These are phyloP conservation scores for Antheraea assamensis DNA, from an alignment of 2,888 invertebrate species.

Conservation along the genomic window DNA sequence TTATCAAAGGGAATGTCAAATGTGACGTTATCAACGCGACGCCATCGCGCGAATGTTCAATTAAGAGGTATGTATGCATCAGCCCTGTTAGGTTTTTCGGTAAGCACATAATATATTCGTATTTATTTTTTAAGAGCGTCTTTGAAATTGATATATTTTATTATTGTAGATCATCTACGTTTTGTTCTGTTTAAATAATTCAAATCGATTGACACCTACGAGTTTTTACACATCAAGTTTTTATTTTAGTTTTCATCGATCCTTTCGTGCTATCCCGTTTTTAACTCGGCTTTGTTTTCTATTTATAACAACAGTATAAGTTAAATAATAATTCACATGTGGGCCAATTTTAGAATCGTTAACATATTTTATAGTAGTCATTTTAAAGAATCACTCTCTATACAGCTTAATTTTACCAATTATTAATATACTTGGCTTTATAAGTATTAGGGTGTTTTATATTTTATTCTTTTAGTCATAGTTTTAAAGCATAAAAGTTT, in stretches of 20 bases:
- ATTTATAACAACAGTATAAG: not conserved
- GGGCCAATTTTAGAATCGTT: no score
- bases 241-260: not conserved
- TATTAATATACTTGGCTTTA: no score
- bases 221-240: no score
- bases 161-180: not conserved
- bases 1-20: conserved; percentile 72
- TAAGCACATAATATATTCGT: not conserved
- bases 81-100: not conserved
- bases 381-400: no score
- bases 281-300: not conserved
- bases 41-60: conserved; percentile 40
- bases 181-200: not conserved
- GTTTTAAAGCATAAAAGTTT: no score
- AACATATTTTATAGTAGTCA: no score
- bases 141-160: not conserved
- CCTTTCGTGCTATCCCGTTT: not conserved
- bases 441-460: no score
- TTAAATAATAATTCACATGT: not conserved
- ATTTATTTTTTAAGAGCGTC: not conserved
- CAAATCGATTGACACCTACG: no score
- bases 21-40: conserved; percentile 69
- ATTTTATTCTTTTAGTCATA: no score
- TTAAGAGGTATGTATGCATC: conserved; percentile 5
- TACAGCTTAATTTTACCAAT: no score